Evolutionary conservation across 2,888 invertebrate genomes (phyloP).

Genomic region (Drosophila colorata): DNA sequence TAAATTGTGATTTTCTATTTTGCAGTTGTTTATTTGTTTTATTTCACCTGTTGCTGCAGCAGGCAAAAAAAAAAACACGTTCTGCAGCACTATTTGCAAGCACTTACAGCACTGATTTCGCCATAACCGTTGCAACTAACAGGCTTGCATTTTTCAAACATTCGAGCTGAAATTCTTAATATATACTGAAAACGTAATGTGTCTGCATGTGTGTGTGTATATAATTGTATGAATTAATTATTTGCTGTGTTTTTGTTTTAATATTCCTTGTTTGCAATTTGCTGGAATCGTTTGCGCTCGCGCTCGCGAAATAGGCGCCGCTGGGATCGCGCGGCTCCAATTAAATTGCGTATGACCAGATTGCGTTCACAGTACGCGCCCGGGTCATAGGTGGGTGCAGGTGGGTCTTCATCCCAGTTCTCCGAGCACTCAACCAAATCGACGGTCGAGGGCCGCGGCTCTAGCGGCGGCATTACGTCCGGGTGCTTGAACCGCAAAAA

Average conservation of each 20-base stretch:
- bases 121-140: no score
- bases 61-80: not conserved
- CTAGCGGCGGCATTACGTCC: not conserved
- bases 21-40: no score
- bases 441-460: not conserved
- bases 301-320: not conserved
- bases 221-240: no score
- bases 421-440: not conserved
- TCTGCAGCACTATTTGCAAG: not conserved
- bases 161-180: no score
- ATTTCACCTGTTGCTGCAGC: no score
- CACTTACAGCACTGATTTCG: not conserved
- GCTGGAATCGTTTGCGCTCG: not conserved
- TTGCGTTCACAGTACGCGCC: not conserved
- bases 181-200: not conserved
- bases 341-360: not conserved
- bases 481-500: not conserved
- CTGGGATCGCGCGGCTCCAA: not conserved
- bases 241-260: not conserved
- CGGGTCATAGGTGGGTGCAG: not conserved
- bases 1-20: no score
- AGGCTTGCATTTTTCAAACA: no score
- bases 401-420: constrained; percentile 29
- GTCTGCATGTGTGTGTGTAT: not conserved
- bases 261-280: not conserved